phyloP scores from a whole-genome alignment of 35 echinoderm and acorn worm species.

The Heliocidaris tuberculata region DNA sequence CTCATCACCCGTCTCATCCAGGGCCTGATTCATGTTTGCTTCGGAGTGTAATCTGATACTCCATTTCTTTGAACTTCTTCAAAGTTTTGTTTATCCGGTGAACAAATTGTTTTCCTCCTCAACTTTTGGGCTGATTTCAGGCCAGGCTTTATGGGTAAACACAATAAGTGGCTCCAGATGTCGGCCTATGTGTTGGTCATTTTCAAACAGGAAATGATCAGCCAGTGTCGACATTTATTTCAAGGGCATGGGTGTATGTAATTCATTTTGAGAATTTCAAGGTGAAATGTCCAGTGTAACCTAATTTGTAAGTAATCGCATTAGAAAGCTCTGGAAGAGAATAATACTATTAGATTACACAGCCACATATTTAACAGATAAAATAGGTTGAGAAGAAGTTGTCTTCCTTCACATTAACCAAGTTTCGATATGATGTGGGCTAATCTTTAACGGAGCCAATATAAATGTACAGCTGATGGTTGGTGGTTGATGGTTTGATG shows the following conservation, averaged over 20 bases:
- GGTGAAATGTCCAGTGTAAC: neutral
- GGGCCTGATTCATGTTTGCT: neutral
- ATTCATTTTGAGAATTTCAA: conserved; percentile 1
- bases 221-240: neutral
- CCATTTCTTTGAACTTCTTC: neutral
- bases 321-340: neutral
- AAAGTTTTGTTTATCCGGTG: neutral
- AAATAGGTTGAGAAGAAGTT: neutral
- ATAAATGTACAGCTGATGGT: neutral
- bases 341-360: neutral
- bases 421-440: neutral
- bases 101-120: neutral
- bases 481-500: no score
- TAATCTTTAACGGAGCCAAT: neutral
- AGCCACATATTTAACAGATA: neutral
- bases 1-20: neutral
- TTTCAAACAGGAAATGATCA: neutral
- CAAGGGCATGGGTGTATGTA: neutral
- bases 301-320: neutral
- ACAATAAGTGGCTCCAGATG: neutral
- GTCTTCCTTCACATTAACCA: neutral
- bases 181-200: neutral
- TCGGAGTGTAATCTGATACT: neutral
- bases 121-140: neutral
- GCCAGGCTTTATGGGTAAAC: neutral